Percentiles rank a stretch among this genome's conserved stretches.
Evolutionary conservation across 1,140 invertebrate genomes (phyloP).

Genomic region (Berghia stephanieae): DNA sequence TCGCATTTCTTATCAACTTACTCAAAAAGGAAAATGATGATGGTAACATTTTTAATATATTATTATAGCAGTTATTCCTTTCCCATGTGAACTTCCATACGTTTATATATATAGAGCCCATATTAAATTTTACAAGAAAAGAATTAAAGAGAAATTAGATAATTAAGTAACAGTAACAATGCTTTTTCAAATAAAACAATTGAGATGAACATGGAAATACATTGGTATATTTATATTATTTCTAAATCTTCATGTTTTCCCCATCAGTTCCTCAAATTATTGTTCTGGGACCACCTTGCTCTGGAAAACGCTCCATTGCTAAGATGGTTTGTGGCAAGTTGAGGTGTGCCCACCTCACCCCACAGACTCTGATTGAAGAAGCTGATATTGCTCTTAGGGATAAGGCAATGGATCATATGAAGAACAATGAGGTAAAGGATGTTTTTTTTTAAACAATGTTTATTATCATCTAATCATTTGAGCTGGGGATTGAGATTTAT

Average conservation of each 20-base stretch:
- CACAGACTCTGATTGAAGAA: constrained; percentile 58
- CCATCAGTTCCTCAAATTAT: constrained; percentile 62
- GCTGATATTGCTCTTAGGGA: constrained; percentile 52
- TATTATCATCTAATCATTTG: too few species aligned
- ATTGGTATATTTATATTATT: too few species aligned
- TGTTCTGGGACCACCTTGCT: constrained; percentile 65
- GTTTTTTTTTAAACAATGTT: too few species aligned
- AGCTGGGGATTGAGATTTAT: too few species aligned
- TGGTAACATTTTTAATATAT: constrained; percentile 53
- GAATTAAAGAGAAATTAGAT: background rate
- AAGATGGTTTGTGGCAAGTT: constrained; percentile 62
- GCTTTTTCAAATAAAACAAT: too few species aligned
- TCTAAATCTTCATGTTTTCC: constrained; percentile 19
- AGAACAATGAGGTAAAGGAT: too few species aligned
- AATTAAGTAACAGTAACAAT: background rate
- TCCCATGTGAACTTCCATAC: background rate
- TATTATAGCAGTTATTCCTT: too few species aligned
- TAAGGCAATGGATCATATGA: constrained; percentile 45
- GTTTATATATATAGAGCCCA: background rate
- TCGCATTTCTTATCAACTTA: constrained; percentile 61
- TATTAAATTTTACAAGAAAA: background rate
- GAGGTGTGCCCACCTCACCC: constrained; percentile 55
- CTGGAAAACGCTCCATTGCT: constrained; percentile 64
- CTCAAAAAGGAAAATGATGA: constrained; percentile 65
- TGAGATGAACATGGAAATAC: too few species aligned